phyloP scores from a whole-genome alignment of 53 echinoderm and acorn worm genomes.

The Glandiceps talaboti region DNA sequence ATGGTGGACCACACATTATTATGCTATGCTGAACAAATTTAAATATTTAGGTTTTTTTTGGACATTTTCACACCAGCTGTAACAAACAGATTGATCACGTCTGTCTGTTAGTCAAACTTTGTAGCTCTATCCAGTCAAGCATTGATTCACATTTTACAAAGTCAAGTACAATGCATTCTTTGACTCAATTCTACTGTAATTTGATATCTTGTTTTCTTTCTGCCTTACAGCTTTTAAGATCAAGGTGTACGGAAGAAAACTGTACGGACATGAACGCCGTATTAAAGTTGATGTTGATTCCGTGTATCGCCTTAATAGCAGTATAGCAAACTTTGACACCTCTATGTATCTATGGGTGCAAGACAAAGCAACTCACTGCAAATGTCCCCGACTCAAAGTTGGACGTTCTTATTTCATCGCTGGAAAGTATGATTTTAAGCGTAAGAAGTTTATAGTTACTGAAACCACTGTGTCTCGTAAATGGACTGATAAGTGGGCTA shows the following conservation, averaged over 20 bases:
- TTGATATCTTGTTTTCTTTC: no score
- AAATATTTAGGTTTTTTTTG: no score
- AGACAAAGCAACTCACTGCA: constrained; percentile 19
- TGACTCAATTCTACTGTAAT: no score
- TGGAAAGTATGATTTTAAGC: constrained; percentile 27
- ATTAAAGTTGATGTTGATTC: constrained; percentile 6
- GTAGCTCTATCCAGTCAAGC: no score
- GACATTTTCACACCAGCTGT: no score
- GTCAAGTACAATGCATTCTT: no score
- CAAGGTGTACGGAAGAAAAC: constrained; percentile 2
- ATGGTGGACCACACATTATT: no score
- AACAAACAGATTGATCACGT: no score
- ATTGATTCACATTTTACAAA: no score
- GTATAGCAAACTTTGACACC: neutral
- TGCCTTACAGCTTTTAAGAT: constrained; percentile 10
- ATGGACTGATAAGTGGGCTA: neutral
- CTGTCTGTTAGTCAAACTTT: no score
- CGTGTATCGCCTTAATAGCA: neutral
- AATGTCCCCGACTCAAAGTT: constrained; percentile 48
- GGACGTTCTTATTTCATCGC: constrained; percentile 57
- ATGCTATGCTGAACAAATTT: no score
- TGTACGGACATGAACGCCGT: neutral
- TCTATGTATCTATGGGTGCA: constrained; percentile 4
- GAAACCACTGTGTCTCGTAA: constrained; percentile 31
- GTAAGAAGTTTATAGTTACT: constrained; percentile 40